Evolutionary conservation across 2,888 invertebrate genomes (phyloP).

Genomic region (Chymomyza amoena): DNA sequence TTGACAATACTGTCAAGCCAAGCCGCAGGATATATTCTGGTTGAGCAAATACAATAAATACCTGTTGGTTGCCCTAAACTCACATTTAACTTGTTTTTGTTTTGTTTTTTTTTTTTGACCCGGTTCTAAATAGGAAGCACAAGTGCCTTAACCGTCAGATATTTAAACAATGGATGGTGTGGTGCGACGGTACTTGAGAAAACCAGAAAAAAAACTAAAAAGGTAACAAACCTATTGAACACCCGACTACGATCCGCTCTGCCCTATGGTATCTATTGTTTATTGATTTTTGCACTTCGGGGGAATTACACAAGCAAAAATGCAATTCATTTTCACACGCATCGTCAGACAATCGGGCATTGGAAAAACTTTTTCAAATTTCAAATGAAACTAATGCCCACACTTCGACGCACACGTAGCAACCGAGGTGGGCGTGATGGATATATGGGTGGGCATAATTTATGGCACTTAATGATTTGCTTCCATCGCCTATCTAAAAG

Average conservation of each 20-base stretch:
- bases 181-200: conserved; percentile 52
- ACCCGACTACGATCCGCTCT: background rate
- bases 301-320: conserved; percentile 49
- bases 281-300: conserved; percentile 49
- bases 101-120: conserved; percentile 28
- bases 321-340: conserved; percentile 65
- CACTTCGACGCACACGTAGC: background rate
- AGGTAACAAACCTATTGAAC: conserved; percentile 29
- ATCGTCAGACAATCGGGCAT: conserved; percentile 6
- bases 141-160: conserved; percentile 55
- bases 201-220: conserved; percentile 26
- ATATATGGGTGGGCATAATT: conserved; percentile 50
- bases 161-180: conserved; percentile 26
- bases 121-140: conserved; percentile 55
- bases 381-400: background rate
- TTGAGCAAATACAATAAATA: conserved; percentile 70
- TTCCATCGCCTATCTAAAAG: background rate
- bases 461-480: conserved; percentile 54
- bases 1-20: conserved; percentile 65
- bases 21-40: conserved; percentile 71
- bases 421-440: conserved; percentile 15
- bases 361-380: background rate
- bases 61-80: conserved; percentile 54
- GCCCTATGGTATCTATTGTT: background rate
- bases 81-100: conserved; percentile 8